Evolutionary conservation across 2,113 vertebrate species (phyloP).

Genomic region (Holacanthus passer): DNA sequence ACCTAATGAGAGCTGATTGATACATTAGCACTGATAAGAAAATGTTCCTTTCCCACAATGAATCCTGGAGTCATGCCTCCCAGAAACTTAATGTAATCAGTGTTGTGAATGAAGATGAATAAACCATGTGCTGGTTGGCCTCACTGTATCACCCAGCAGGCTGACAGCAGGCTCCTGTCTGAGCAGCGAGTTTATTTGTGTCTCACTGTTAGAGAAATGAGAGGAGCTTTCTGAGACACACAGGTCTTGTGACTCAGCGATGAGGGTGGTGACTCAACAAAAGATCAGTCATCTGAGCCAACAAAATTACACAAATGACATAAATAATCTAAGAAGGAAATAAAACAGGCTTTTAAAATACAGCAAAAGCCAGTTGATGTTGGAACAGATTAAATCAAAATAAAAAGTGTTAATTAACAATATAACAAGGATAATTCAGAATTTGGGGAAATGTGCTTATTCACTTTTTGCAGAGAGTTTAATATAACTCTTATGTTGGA

Average conservation of each 20-base stretch:
- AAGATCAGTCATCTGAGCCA: background rate
- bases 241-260: constrained; percentile 62
- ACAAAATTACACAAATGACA: constrained; percentile 13
- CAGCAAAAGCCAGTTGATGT: background rate
- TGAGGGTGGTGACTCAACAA: constrained; percentile 14
- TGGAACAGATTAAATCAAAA: background rate
- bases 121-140: constrained; percentile 8
- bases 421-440: background rate
- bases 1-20: constrained; percentile 12
- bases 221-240: constrained; percentile 40
- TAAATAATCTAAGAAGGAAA: background rate
- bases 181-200: constrained; percentile 29
- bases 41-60: background rate
- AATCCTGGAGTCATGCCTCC: background rate
- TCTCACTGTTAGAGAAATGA: constrained; percentile 21
- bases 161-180: background rate
- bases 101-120: constrained; percentile 3
- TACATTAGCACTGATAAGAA: background rate
- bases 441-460: background rate
- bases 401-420: background rate
- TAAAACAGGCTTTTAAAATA: background rate
- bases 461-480: background rate
- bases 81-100: constrained; percentile 8
- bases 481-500: background rate
- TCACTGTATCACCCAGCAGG: background rate